Evolutionary conservation across 2,888 invertebrate species (phyloP).

Genomic region (Stenodera caucasica): DNA sequence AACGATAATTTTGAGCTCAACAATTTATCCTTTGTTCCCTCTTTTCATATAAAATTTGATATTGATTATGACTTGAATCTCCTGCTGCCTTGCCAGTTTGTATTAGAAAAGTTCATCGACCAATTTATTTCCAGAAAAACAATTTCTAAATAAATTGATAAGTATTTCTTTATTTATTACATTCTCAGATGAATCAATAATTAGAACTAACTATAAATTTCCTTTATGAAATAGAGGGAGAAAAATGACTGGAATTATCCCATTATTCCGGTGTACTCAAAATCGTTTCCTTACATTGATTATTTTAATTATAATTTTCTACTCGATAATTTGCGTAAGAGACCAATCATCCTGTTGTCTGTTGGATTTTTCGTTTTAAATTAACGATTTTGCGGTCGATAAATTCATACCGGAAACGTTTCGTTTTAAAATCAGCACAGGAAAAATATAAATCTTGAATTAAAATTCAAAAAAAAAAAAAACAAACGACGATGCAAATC

Average conservation of each 20-base stretch:
- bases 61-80: background rate
- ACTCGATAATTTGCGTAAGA: too few species aligned
- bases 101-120: background rate
- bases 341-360: too few species aligned
- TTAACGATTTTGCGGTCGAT: too few species aligned
- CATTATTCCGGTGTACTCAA: background rate
- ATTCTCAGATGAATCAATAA: background rate
- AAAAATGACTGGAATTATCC: background rate
- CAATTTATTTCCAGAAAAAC: background rate
- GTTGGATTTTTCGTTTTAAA: too few species aligned
- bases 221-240: background rate
- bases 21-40: background rate
- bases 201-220: background rate
- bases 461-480: background rate
- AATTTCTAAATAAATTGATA: too few species aligned
- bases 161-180: background rate
- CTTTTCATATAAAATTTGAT: background rate
- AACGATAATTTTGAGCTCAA: background rate
- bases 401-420: constrained; percentile 3
- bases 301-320: too few species aligned
- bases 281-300: background rate
- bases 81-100: too few species aligned
- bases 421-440: background rate
- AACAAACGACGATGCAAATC: background rate
- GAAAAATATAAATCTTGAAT: background rate